Evolutionary conservation across 2,113 vertebrate species (phyloP).

Genomic region (Pristiophorus japonicus): DNA sequence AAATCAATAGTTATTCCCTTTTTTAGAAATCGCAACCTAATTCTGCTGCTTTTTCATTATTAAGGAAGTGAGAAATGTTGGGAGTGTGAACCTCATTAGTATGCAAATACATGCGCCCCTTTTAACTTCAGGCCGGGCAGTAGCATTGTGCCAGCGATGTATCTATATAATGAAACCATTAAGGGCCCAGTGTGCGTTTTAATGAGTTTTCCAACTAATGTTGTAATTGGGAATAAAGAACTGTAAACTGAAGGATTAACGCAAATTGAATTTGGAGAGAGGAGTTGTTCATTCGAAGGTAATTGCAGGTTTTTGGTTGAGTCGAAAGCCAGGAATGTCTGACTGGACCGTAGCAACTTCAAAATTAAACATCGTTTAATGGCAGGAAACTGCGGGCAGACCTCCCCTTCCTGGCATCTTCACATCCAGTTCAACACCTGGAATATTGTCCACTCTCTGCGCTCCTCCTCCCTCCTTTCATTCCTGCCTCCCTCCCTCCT

Average conservation of each 20-base stretch:
- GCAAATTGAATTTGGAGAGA: constrained; percentile 74
- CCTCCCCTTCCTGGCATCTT: neutral
- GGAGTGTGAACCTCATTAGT: constrained; percentile 58
- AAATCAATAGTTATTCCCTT: constrained; percentile 53
- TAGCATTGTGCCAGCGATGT: constrained; percentile 58
- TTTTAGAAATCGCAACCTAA: constrained; percentile 66
- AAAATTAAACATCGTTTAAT: neutral
- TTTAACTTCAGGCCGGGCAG: constrained; percentile 50
- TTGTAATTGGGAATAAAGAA: constrained; percentile 91
- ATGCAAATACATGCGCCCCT: constrained; percentile 84
- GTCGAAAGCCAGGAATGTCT: constrained; percentile 43
- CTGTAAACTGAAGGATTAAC: constrained; percentile 77
- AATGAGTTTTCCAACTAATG: constrained; percentile 89
- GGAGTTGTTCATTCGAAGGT: constrained; percentile 78
- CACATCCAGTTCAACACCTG: no score
- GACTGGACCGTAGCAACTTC: neutral
- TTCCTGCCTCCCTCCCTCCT: no score
- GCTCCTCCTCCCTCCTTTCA: no score
- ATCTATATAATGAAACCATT: constrained; percentile 89
- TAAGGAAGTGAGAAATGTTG: constrained; percentile 57
- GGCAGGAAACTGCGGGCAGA: neutral
- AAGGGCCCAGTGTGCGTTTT: constrained; percentile 80
- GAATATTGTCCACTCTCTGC: no score
- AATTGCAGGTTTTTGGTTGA: constrained; percentile 73
- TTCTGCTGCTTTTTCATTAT: constrained; percentile 69